These are phyloP conservation scores for Pachydiplax longipennis DNA, from an alignment of 2,888 invertebrate species.

Conservation along the genomic window DNA sequence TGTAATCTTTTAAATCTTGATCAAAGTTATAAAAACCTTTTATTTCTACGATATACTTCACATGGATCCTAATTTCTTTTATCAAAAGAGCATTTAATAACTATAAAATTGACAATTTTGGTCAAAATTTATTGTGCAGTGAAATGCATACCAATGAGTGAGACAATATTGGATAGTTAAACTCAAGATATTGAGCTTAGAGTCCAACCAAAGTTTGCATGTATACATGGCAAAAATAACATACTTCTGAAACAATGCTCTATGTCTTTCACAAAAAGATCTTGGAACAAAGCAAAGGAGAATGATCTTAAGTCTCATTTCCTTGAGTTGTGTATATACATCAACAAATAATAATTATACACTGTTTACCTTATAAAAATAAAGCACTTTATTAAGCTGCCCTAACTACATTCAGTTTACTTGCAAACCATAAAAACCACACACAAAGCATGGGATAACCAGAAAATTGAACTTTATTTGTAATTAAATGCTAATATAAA, in stretches of 20 bases:
- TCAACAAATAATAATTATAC: background rate
- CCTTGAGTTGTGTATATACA: background rate
- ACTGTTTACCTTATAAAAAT: constrained; percentile 2
- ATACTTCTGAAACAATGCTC: background rate
- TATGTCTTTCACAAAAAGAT: background rate
- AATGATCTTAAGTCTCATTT: background rate
- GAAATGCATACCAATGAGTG: background rate
- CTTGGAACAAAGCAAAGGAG: background rate
- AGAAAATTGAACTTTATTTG: background rate
- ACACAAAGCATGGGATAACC: constrained; percentile 26
- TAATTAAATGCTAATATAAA: constrained; percentile 14
- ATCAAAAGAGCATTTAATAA: background rate
- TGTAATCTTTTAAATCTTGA: background rate
- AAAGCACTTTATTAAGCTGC: constrained; percentile 39
- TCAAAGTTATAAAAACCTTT: no score
- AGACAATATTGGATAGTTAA: background rate
- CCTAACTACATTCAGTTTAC: constrained; percentile 29
- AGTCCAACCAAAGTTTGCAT: background rate
- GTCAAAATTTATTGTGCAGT: background rate
- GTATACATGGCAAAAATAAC: background rate
- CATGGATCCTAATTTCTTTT: background rate
- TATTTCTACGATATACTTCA: no score
- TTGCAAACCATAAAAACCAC: constrained; percentile 28
- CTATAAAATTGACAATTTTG: background rate
- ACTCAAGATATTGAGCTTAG: background rate